Base-by-base conservation (phyloP, 2,113 vertebrate species). In the Mesitornis unicolor region DNA sequence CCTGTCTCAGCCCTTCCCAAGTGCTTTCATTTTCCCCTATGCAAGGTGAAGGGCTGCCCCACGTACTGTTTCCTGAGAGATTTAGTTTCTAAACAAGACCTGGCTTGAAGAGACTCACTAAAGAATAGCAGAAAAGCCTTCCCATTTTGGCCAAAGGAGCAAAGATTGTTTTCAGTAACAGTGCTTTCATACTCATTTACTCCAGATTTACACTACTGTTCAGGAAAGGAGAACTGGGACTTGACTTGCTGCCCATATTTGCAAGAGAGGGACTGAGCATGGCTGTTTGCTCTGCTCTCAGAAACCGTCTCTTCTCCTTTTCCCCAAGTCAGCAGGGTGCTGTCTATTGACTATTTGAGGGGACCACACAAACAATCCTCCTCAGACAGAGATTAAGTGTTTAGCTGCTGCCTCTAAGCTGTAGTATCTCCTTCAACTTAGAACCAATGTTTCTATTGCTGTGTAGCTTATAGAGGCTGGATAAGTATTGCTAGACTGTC, bases 51-150 rank as follows among this genome's bases (percentile, higher is more conserved):
- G 40, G 40, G 47, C 70, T 94, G 59, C 24, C 63, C 31, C 36
- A 65, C 13, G 40, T n/a, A 40, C 35, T 0, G 0, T 53, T 71
- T 8, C 8, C 33, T 13, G 48, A 38, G 9, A 35, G 22, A 53
- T 83, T 20, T 53, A 50, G 59, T 42, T 78, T 80, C 75, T 84
- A 48, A 38, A 20, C 3, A 67, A 91, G 40, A 24, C 4, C 24
- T 54, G n/a, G 6, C 57, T 60, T 83, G 70, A 15, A 48, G 2
- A 76, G 3, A 51, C 2, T 64, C 10, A 65, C 5, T 42, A 33
- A 89, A 82, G 35, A 63, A 38, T 5, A 48, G 7, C 8, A 79
- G 36, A 81, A 93, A 82, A 61, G 3, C 13, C 12, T 69, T 60
- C n/a, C 59, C 17, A 9, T 48, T 89, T 79, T 45, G 48, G n/a